Evolutionary conservation across 2,797 vertebrate species (phyloP), one percentile per base, ranked within the genome.

Genomic region (Smutsia temminckii): DNA sequence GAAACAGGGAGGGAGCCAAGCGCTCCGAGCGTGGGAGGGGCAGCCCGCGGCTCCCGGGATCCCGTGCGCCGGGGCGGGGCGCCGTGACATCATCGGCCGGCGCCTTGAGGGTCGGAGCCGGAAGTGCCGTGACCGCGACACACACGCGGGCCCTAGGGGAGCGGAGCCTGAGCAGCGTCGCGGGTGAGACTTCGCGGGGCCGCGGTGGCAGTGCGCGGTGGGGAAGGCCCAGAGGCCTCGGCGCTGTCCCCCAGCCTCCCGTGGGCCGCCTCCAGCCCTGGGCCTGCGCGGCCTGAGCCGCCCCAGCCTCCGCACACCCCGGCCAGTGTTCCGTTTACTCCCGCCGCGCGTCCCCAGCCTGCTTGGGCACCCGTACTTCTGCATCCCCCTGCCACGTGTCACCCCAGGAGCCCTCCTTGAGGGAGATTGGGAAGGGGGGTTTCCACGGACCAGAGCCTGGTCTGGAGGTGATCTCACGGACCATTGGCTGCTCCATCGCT

Each of bases 41-140:
- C 88, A 20, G 72, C 34, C 34, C 7, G 18, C 42, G 21, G 21
- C 53, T 86, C 91, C 96, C 95, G 23, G 90, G 7, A 42, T 11
- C 5, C 84, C 29, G 59, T 49, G 85, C 64, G 20, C 55, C 2
- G 5, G 55, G 49, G 57, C 23, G 53, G 12, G 11, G 55, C 2
- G 0, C 6, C 8, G 1, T 3, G 40, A 96, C 98, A 98, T 97
- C 98, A 98, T 88, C 96, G 88, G 61, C n/a, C 74, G 91, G 98
- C 98, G 97, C 97, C 96, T 46, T 10, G 46, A 46, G 1, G 37
- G 49, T 49, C 18, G 68, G 57, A 53, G 64, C 71, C 96, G 93
- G 96, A 94, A 96, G 95, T 29, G 57, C 2, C 2, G 51, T 8
- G 29, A 57, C 55, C 0, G 66, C 10, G 64, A 77, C 97, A 91